Evolutionary conservation across 2,797 vertebrate species (phyloP), one percentile per base, ranked within the genome.

Genomic region (Pangasius krempfi): DNA sequence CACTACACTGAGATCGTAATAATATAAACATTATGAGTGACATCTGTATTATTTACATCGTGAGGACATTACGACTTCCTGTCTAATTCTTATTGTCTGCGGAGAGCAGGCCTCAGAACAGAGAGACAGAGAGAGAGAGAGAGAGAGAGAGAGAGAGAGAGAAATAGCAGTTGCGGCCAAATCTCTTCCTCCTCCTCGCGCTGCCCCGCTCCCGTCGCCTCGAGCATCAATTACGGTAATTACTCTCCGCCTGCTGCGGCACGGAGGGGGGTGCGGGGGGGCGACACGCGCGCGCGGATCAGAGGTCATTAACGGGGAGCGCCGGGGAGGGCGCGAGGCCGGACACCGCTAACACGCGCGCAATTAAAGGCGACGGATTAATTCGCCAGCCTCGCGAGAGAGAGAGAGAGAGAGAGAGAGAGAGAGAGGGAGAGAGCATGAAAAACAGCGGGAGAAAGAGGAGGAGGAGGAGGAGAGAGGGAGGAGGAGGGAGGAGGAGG

Each of bases 321-420:
- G 84, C 88, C 68, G 52, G 85, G 95, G 96, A 91, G 91, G 91
- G 91, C 91, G 88, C 78, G 94, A 96, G 96, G 96, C 91, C 95
- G 96, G 89, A 91, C 95, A 80, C 66, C 89, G 88, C 82, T 84
- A 76, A 93, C 93, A 95, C 95, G 93, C 60, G 76, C 92, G 95
- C 94, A 93, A 94, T 96, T 96, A 96, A 96, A 96, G 96, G 96
- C 96, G 96, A 96, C 95, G 95, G 90, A 96, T 96, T 97, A 95
- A 96, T 95, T 95, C 93, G 93, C 94, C 47, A 79, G 86, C 37
- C 78, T 40, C n/a, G 81, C 85, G 52, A 20, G 84, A 78, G 70
- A 52, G 83, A 82, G 80, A 86, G 81, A 50, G 86, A 80, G 87
- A 85, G 73, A 88, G 82, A 75, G 47, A 76, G 87, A 84, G 87